Evolutionary conservation across 2,113 vertebrate species (phyloP).

Genomic region (Perca flavescens): DNA sequence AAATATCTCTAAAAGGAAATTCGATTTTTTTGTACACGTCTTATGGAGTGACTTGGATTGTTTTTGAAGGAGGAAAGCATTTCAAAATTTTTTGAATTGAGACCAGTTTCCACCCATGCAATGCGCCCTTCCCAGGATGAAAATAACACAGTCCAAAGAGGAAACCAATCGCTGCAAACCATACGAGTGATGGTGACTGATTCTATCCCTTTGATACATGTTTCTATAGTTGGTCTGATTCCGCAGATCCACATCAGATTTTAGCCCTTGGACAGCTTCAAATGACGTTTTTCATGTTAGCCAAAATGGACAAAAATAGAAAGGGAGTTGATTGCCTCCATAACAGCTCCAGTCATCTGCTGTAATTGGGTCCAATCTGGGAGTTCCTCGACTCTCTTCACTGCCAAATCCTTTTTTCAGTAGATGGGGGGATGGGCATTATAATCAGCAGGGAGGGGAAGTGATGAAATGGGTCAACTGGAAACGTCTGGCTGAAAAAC

Average conservation of each 20-base stretch:
- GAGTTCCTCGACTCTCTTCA: not conserved
- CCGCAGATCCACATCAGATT: not conserved
- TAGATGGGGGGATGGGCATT: rapidly evolving
- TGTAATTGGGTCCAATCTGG: slow-evolving; percentile 11
- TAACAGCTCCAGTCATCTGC: slow-evolving; percentile 1
- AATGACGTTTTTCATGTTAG: not conserved
- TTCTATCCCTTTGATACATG: no score
- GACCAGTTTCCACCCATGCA: no score
- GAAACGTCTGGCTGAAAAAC: not conserved
- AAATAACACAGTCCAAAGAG: no score
- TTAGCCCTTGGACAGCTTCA: not conserved
- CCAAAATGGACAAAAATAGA: not conserved
- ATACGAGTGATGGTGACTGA: not conserved
- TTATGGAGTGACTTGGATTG: no score
- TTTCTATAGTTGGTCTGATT: not conserved
- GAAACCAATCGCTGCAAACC: no score
- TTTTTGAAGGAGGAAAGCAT: no score
- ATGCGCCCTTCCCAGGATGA: no score
- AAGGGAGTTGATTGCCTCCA: slow-evolving; percentile 3
- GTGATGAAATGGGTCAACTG: slow-evolving; percentile 10
- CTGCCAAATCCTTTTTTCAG: not conserved
- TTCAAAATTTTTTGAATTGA: no score
- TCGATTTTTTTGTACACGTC: no score
- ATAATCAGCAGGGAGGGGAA: not conserved
- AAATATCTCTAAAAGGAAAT: not conserved